These are phyloP conservation scores for Calidris pygmaea DNA, from an alignment of 2,113 vertebrate species.

Conservation along the genomic window DNA sequence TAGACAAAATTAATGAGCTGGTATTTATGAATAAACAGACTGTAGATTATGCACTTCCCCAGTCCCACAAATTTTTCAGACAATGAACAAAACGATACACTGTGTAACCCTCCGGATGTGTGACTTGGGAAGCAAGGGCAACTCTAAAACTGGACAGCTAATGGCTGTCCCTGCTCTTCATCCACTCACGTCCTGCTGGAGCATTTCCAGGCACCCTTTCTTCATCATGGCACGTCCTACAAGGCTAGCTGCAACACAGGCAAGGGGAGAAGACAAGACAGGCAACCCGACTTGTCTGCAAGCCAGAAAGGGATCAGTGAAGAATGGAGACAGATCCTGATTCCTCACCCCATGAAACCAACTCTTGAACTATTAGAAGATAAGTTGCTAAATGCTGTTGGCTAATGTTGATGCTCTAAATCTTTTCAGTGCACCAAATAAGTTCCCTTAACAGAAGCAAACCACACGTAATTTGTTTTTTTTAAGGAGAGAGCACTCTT, in stretches of 20 bases:
- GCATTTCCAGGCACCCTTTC: neutral
- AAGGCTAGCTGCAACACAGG: neutral
- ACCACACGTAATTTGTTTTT: neutral
- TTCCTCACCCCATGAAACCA: neutral
- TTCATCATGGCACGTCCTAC: fast-evolving
- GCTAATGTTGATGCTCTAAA: neutral
- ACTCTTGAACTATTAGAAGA: neutral
- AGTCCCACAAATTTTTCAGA: neutral
- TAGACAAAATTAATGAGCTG: neutral
- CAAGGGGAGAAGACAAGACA: neutral
- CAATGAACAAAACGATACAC: neutral
- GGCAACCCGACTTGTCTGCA: fast-evolving
- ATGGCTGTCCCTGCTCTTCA: neutral
- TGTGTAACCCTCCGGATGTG: neutral
- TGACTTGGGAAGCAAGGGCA: neutral
- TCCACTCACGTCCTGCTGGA: neutral
- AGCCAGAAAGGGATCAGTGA: neutral
- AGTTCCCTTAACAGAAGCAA: neutral
- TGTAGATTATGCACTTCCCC: neutral
- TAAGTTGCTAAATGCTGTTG: neutral
- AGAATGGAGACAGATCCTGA: neutral
- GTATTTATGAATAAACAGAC: constrained; percentile 3
- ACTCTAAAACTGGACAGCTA: neutral
- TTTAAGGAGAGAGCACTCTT: neutral
- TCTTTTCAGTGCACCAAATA: neutral